phyloP scores from a whole-genome alignment of 2,797 vertebrate genomes.

The Schizothorax lantsangensis region DNA sequence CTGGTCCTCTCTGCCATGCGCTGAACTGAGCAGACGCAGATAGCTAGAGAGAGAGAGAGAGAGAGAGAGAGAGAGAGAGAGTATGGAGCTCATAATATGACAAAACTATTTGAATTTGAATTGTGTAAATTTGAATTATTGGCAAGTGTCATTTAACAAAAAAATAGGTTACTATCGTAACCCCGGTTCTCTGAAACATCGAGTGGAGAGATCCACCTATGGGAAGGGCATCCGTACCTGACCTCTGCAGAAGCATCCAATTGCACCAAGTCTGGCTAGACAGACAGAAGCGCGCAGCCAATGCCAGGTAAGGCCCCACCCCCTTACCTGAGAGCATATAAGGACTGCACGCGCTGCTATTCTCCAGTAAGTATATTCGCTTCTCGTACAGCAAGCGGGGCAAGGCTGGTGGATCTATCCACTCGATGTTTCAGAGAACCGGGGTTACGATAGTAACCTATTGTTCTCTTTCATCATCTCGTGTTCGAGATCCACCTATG shows the following conservation, averaged over 20 bases:
- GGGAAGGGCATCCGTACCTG: neutral
- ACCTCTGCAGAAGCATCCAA: neutral
- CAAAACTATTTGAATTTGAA: too few relatives aligned
- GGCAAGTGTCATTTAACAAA: too few relatives aligned
- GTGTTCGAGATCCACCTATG: neutral
- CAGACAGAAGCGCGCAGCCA: neutral
- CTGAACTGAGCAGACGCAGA: too few relatives aligned
- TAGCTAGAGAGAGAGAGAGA: too few relatives aligned
- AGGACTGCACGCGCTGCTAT: too few relatives aligned
- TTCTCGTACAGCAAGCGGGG: neutral
- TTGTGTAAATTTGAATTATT: too few relatives aligned
- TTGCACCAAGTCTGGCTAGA: neutral
- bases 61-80: too few relatives aligned
- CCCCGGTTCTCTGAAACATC: too few relatives aligned
- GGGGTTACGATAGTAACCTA: neutral
- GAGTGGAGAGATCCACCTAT: neutral
- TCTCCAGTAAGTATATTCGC: neutral
- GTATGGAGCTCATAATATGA: too few relatives aligned
- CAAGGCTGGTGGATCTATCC: neutral
- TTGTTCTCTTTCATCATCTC: constrained; percentile 6
- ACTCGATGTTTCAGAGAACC: neutral
- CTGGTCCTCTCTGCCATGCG: too few relatives aligned
- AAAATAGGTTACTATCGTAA: too few relatives aligned
- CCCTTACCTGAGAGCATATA: neutral
- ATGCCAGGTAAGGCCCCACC: neutral